Percentiles rank a stretch among this genome's conserved stretches.
Conservation (phyloP, 2,797 vertebrate genomes). For the Rousettus madagascariensis region DNA sequence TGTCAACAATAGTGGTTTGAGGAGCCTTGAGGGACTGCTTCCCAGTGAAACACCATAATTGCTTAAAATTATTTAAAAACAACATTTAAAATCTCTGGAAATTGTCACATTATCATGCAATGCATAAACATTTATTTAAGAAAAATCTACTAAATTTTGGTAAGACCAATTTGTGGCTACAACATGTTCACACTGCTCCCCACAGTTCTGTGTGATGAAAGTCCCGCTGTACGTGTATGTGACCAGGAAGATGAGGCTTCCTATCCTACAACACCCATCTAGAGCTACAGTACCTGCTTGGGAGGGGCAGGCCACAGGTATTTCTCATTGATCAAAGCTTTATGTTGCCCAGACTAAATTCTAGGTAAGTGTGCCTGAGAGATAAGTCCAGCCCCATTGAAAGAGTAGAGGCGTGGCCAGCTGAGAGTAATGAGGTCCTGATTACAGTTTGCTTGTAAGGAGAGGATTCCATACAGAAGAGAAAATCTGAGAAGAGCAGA, state of each 20-base stretch:
- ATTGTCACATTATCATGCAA: neutral
- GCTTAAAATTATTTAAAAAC: neutral
- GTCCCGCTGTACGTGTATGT: rapidly evolving
- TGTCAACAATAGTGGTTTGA: neutral
- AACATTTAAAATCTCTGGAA: neutral
- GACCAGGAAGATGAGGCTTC: neutral
- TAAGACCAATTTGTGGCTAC: neutral
- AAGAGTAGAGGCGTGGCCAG: neutral
- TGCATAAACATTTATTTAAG: neutral
- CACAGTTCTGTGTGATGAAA: neutral
- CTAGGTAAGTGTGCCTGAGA: neutral
- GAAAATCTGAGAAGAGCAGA: neutral
- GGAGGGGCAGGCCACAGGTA: rapidly evolving
- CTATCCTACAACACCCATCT: neutral
- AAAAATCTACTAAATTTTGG: neutral
- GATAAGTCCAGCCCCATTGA: neutral
- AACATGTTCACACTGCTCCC: neutral
- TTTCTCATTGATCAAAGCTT: neutral
- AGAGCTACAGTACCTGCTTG: neutral
- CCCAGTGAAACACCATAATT: neutral
- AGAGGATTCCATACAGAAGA: neutral
- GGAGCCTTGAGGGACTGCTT: neutral
- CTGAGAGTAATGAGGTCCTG: neutral
- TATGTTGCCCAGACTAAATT: neutral
- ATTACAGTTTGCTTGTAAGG: neutral